phyloP scores from a whole-genome alignment of 2,888 invertebrate species.

The Congeria kusceri region DNA sequence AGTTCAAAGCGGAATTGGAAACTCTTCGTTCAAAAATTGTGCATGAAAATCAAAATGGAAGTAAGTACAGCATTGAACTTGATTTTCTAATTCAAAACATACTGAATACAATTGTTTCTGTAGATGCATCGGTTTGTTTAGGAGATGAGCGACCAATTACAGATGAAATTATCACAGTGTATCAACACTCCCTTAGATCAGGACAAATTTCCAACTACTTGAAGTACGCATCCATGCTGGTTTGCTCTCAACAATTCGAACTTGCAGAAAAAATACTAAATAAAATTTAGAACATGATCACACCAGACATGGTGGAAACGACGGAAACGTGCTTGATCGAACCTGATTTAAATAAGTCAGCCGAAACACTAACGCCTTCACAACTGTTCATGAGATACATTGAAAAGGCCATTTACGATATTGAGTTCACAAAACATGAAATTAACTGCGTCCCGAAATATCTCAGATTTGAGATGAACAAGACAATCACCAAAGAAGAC shows the following conservation, averaged over 20 bases:
- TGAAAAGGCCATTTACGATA: background rate
- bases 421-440: background rate
- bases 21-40: no score
- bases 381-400: no score
- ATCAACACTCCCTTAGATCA: background rate
- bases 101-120: background rate
- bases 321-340: no score
- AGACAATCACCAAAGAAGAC: background rate
- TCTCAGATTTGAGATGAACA: background rate
- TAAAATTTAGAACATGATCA: background rate
- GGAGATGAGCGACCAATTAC: background rate
- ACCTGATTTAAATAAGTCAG: no score
- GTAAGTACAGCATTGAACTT: no score
- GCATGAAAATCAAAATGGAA: no score
- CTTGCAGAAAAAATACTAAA: background rate
- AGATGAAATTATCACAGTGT: background rate
- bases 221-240: background rate
- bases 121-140: background rate
- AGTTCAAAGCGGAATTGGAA: no score
- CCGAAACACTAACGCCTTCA: no score
- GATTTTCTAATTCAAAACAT: background rate
- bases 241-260: background rate
- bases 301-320: background rate
- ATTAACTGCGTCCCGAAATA: background rate
- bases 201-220: background rate